Evolutionary conservation across 2,113 vertebrate genomes (phyloP).

Genomic region (Sphyrna mokarran): DNA sequence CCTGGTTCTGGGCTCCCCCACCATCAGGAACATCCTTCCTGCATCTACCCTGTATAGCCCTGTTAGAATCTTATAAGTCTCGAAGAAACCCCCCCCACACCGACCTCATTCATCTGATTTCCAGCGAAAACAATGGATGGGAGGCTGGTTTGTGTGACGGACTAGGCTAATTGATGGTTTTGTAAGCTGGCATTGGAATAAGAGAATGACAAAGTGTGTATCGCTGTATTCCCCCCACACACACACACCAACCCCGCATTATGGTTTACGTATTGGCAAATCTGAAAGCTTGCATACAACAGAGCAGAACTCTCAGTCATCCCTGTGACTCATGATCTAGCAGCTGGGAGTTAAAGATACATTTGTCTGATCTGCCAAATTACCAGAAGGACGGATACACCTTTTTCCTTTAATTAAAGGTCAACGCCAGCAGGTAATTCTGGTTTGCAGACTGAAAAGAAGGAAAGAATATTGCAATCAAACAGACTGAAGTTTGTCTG

Average conservation of each 20-base stretch:
- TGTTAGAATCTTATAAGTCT: no score
- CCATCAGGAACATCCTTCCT: no score
- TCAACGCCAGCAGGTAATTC: neutral
- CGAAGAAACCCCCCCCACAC: no score
- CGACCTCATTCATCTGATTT: no score
- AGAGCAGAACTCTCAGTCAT: neutral
- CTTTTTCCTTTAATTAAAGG: neutral
- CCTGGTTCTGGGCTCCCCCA: no score
- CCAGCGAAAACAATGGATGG: no score
- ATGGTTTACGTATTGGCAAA: neutral
- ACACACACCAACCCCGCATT: neutral
- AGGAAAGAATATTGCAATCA: no score
- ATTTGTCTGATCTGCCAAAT: neutral
- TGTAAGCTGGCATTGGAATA: neutral
- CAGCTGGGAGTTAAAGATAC: neutral
- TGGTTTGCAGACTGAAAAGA: neutral
- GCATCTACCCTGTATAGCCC: no score
- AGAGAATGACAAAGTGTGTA: neutral
- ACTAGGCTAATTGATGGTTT: neutral
- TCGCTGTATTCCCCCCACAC: neutral
- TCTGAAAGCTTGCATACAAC: neutral
- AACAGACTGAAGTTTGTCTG: neutral
- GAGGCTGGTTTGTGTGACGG: no score
- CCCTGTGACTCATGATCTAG: neutral
- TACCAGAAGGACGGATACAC: neutral